Evolutionary conservation across 2,888 invertebrate genomes (phyloP).

Genomic region (Leucoma salicis): DNA sequence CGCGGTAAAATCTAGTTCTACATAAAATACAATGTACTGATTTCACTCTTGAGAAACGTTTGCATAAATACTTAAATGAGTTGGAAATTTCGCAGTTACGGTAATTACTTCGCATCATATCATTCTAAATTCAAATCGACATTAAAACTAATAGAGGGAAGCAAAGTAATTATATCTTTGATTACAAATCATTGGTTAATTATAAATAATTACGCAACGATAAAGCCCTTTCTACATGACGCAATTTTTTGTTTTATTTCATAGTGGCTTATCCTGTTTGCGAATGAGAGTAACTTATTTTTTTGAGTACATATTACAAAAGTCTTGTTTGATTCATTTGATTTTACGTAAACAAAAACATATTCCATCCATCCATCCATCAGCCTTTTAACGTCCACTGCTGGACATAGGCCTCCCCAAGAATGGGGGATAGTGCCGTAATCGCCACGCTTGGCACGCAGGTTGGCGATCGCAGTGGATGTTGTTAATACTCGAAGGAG

Average conservation of each 20-base stretch:
- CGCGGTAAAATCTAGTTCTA: too few relatives aligned
- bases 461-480: too few relatives aligned
- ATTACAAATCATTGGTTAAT: slow-evolving; percentile 29
- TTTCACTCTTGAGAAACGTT: too few relatives aligned
- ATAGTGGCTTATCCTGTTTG: slow-evolving; percentile 41
- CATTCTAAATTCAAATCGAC: slow-evolving; percentile 7
- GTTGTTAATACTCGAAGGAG: too few relatives aligned
- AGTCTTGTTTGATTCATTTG: slow-evolving; percentile 25
- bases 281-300: slow-evolving; percentile 24
- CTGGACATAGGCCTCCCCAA: too few relatives aligned
- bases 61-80: neutral
- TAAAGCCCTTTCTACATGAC: slow-evolving; percentile 63
- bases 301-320: slow-evolving; percentile 30
- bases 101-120: neutral
- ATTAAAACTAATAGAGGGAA: slow-evolving; percentile 26
- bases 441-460: too few relatives aligned
- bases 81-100: neutral
- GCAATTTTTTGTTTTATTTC: slow-evolving; percentile 57
- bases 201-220: slow-evolving; percentile 49
- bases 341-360: slow-evolving; percentile 7
- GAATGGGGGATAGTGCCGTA: too few relatives aligned
- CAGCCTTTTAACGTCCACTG: too few relatives aligned
- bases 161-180: slow-evolving; percentile 33
- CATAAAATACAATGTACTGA: too few relatives aligned
- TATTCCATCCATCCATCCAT: too few relatives aligned